Conservation (phyloP, 2,797 vertebrate genomes). For the Megaceryle alcyon region DNA sequence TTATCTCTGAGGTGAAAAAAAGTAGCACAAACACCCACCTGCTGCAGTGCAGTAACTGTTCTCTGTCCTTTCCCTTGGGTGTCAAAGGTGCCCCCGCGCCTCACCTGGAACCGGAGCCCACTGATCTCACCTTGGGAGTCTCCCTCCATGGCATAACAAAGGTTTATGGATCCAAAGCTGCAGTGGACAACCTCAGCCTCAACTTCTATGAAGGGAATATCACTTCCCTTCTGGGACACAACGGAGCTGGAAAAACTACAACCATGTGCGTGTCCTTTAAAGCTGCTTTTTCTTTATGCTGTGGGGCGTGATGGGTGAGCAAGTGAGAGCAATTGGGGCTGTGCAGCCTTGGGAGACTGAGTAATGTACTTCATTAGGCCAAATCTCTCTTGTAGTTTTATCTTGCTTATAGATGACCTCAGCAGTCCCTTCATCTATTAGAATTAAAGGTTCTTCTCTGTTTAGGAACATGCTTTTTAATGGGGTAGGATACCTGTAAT, state of each 20-base stretch:
- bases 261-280: conserved; percentile 86
- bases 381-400: background rate
- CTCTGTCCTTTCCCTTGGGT: conserved; percentile 60
- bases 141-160: conserved; percentile 89
- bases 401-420: background rate
- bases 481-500: background rate
- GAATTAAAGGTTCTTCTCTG: conserved; percentile 8
- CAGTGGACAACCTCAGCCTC: conserved; percentile 90
- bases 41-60: background rate
- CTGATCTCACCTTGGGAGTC: conserved; percentile 87
- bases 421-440: background rate
- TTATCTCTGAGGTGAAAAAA: background rate
- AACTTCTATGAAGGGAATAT: conserved; percentile 95
- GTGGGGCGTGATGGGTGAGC: background rate
- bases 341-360: background rate
- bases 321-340: background rate
- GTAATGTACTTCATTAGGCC: background rate
- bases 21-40: background rate
- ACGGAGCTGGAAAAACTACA: conserved; percentile 97
- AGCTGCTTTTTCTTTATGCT: background rate
- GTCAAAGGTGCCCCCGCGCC: conserved; percentile 72
- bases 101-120: conserved; percentile 83
- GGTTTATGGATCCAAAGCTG: conserved; percentile 85
- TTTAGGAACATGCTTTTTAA: background rate
- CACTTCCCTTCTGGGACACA: conserved; percentile 95